These are phyloP conservation scores for Himalopsyche kuldschensis DNA, from an alignment of 2,888 invertebrate species.

Conservation along the genomic window DNA sequence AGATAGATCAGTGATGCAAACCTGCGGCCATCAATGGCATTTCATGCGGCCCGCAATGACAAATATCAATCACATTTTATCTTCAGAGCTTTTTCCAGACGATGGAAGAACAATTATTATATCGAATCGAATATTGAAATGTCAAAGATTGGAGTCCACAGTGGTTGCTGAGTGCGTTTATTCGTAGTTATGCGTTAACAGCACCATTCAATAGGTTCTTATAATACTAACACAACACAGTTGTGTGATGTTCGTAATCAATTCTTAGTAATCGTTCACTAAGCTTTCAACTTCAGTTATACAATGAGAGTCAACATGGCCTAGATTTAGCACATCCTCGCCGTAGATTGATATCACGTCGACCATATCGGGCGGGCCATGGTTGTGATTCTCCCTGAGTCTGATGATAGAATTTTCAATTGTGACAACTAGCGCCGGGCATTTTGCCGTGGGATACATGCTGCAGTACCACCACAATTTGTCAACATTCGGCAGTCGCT, in stretches of 20 bases:
- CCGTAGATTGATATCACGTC: neutral
- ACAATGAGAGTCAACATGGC: neutral
- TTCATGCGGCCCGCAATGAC: too few relatives aligned
- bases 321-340: neutral
- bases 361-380: neutral
- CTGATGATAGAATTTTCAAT: neutral
- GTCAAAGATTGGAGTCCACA: too few relatives aligned
- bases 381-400: constrained; percentile 9
- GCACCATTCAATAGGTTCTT: too few relatives aligned
- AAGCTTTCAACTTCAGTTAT: neutral
- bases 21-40: too few relatives aligned
- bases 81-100: too few relatives aligned
- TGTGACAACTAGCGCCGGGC: constrained; percentile 5
- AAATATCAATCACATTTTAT: too few relatives aligned
- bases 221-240: neutral
- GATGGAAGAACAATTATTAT: too few relatives aligned
- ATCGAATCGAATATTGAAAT: too few relatives aligned
- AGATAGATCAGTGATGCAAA: too few relatives aligned
- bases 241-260: neutral
- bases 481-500: neutral
- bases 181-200: too few relatives aligned
- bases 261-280: neutral
- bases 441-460: neutral
- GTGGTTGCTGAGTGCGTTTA: too few relatives aligned
- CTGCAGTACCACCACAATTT: constrained; percentile 18